Conservation (phyloP, 2,113 vertebrate genomes). For the Mirza zaza region DNA sequence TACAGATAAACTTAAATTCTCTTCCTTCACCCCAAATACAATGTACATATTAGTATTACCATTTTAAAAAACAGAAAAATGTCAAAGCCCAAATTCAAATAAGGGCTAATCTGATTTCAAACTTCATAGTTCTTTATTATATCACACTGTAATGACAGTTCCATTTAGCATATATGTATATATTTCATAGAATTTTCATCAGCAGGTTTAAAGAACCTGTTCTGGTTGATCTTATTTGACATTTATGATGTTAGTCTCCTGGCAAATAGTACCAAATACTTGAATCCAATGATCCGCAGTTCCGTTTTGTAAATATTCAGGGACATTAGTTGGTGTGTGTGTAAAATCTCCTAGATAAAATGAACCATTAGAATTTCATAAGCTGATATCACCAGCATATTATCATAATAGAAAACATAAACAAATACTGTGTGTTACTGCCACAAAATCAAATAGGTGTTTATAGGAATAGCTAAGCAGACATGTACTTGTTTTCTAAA, state of each 20-base stretch:
- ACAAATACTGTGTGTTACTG: background rate
- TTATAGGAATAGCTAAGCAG: conserved; percentile 37
- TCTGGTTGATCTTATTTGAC: background rate
- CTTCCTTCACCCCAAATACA: background rate
- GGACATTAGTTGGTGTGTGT: background rate
- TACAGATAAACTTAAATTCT: background rate
- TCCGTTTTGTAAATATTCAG: conserved; percentile 46
- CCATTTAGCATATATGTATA: background rate
- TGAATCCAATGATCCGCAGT: conserved; percentile 16
- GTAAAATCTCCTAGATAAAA: conserved; percentile 37
- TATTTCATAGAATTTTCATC: conserved; percentile 35
- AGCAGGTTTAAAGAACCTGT: background rate
- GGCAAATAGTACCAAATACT: conserved; percentile 11
- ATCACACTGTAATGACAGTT: background rate
- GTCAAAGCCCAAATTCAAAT: conserved; percentile 10
- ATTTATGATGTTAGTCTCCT: background rate
- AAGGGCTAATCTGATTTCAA: background rate
- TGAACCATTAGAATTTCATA: conserved; percentile 45
- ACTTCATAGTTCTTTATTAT: background rate
- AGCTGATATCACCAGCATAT: background rate
- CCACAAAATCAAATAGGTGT: conserved; percentile 36
- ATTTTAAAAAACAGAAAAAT: background rate
- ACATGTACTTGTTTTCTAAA: conserved; percentile 43
- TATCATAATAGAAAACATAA: conserved; percentile 42
- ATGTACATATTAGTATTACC: background rate